Evolutionary conservation across 2,113 vertebrate species (phyloP), one percentile per base, ranked within the genome.

Genomic region (Lethenteron reissneri): DNA sequence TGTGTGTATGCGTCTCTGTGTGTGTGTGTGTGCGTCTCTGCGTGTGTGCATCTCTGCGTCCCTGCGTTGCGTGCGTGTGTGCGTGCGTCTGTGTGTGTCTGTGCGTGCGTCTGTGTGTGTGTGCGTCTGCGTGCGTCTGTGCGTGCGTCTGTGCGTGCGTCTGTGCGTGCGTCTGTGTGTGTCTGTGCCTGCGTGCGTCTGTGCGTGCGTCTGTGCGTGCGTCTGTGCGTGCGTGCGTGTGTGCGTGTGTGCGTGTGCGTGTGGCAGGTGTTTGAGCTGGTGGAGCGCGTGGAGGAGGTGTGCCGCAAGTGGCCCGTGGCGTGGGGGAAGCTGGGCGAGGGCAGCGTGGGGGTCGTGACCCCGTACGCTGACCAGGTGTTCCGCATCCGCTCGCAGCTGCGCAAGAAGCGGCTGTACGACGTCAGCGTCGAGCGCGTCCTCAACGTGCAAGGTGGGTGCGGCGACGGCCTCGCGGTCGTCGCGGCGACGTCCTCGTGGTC

Each of bases 301-400:
- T 84, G 91, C 68, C 88, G 86, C 76, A 99, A 99, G 78, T 99
- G 94, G 94, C 94, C 94, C 0, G 90, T 96, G 68, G 85, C 94
- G 2, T 99, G 94, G 94, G 94, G 94, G 57, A 97, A 99, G 75
- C 79, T 97, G 80, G 94, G 97, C 4, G 94, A 99, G 0, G 86
- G 90, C 72, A 99, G 94, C 75, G 97, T 99, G 10, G 94, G 94
- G 4, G 94, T 99, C 56, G 94, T 99, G 73, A 95, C 94, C 0
- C 94, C 94, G 0, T 99, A 99, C 2, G 90, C 92, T 0, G 94
- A 99, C 76, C 94, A 99, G 73, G 94, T 99, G 74, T 97, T 99
- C 76, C 82, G 94, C 69, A 99, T 99, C 76, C 88, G 94, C 12
- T 90, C 91, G 9, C 92, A 97, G 69, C 89, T 99, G 56, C 83